phyloP scores from a whole-genome alignment of 2,797 vertebrate species.

The Karalla daura region DNA sequence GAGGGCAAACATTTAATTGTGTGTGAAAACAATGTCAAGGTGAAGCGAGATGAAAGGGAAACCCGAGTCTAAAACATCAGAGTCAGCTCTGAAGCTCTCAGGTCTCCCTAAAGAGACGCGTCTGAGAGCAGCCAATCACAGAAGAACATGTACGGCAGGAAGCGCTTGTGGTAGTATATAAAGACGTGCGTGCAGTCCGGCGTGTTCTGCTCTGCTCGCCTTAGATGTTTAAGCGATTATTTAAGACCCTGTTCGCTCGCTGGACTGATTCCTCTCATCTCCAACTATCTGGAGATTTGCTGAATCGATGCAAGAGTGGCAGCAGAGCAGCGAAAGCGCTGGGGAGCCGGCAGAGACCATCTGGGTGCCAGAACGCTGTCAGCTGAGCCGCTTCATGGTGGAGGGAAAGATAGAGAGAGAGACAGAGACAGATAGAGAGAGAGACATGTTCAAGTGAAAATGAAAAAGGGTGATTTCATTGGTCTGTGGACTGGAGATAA shows the following conservation, averaged over 20 bases:
- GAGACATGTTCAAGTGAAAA: not conserved
- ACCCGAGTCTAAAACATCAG: not conserved
- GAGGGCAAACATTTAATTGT: not conserved
- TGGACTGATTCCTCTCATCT: not conserved
- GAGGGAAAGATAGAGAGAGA: too few relatives aligned
- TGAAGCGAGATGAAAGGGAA: not conserved
- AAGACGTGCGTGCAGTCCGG: too few relatives aligned
- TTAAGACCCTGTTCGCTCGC: too few relatives aligned
- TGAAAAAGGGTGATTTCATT: not conserved
- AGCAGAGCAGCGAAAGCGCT: constrained; percentile 78
- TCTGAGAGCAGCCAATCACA: too few relatives aligned
- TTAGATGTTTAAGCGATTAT: too few relatives aligned
- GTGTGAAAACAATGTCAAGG: not conserved
- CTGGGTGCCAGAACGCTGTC: constrained; percentile 63
- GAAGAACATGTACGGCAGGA: too few relatives aligned
- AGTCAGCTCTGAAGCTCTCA: too few relatives aligned
- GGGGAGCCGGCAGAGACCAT: constrained; percentile 88
- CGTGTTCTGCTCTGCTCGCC: too few relatives aligned
- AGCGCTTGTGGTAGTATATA: too few relatives aligned
- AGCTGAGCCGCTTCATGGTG: not conserved
- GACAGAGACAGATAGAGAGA: too few relatives aligned
- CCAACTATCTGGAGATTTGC: not conserved
- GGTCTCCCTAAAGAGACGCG: too few relatives aligned
- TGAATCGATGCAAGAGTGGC: too few relatives aligned
- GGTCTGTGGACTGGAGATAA: not conserved